Conservation (phyloP, 2,797 vertebrate genomes). For the Schizopygopsis pylzovi region DNA sequence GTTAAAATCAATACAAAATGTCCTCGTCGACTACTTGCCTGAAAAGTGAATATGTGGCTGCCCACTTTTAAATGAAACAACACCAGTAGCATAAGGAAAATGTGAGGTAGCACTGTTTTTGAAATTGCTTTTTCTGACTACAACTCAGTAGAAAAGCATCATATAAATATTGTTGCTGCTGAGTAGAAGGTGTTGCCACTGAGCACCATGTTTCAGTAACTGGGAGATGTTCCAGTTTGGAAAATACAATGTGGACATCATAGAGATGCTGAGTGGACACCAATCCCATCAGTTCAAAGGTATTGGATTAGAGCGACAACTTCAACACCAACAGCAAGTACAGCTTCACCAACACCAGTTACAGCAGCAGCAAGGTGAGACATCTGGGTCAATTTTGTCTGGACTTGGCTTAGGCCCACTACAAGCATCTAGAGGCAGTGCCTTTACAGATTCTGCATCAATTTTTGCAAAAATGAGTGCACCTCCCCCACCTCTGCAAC, state of each 20-base stretch:
- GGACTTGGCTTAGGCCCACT: constrained; percentile 84
- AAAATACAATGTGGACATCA: constrained; percentile 89
- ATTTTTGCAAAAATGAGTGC: constrained; percentile 88
- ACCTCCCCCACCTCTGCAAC: constrained; percentile 84
- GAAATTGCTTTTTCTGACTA: constrained; percentile 48
- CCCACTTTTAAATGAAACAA: constrained; percentile 32
- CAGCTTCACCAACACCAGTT: constrained; percentile 86
- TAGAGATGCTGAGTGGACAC: constrained; percentile 89
- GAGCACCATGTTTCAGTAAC: constrained; percentile 82
- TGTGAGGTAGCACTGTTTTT: constrained; percentile 63
- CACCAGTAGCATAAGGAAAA: constrained; percentile 37
- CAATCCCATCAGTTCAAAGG: constrained; percentile 87
- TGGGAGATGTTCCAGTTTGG: constrained; percentile 90
- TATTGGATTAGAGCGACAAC: constrained; percentile 85
- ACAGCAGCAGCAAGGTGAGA: constrained; percentile 84
- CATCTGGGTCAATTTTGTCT: constrained; percentile 85
- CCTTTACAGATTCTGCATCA: constrained; percentile 85
- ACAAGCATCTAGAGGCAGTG: constrained; percentile 85
- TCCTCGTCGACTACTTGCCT: constrained; percentile 30
- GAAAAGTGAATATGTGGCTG: constrained; percentile 45
- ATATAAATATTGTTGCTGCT: constrained; percentile 73
- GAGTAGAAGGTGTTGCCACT: constrained; percentile 78
- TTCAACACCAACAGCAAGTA: constrained; percentile 86
- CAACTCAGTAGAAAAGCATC: constrained; percentile 69
- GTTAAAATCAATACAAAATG: constrained; percentile 45